Conservation (phyloP, 2,113 vertebrate genomes). For the Limnothrissa miodon region DNA sequence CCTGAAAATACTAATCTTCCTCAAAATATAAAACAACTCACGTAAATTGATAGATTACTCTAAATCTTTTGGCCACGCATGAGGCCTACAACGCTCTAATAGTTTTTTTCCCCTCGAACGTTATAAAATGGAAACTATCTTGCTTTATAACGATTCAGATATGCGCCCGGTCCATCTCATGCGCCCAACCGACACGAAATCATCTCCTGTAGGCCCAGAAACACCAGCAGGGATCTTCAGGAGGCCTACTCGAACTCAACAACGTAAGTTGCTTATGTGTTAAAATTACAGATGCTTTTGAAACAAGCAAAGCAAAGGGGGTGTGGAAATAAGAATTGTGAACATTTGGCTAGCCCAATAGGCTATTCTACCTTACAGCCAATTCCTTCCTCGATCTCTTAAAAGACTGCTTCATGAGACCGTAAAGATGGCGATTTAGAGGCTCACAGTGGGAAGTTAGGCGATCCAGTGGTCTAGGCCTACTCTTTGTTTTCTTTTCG, state of each 20-base stretch:
- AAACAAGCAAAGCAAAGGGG: background rate
- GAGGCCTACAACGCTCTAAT: too few species aligned
- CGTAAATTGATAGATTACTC: background rate
- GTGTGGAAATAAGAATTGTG: background rate
- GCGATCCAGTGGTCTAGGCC: slow-evolving; percentile 5
- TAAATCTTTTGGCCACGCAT: background rate
- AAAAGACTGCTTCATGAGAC: slow-evolving; percentile 66
- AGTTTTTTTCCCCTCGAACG: too few species aligned
- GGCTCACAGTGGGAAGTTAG: slow-evolving; percentile 47
- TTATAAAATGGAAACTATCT: background rate
- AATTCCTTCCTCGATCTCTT: slow-evolving; percentile 54
- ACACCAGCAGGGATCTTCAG: background rate
- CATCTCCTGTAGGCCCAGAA: background rate
- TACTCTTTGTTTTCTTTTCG: background rate
- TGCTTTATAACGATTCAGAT: background rate
- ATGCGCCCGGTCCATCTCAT: background rate
- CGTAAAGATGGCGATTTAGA: slow-evolving; percentile 68
- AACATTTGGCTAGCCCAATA: background rate
- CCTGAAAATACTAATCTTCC: background rate
- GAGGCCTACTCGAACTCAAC: background rate
- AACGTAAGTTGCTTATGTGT: background rate
- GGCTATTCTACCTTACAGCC: slow-evolving; percentile 37
- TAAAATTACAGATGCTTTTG: background rate
- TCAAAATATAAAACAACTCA: background rate
- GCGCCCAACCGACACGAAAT: background rate